These are phyloP conservation scores for Paracanthobrama guichenoti DNA, from an alignment of 2,113 vertebrate genomes.

Conservation along the genomic window DNA sequence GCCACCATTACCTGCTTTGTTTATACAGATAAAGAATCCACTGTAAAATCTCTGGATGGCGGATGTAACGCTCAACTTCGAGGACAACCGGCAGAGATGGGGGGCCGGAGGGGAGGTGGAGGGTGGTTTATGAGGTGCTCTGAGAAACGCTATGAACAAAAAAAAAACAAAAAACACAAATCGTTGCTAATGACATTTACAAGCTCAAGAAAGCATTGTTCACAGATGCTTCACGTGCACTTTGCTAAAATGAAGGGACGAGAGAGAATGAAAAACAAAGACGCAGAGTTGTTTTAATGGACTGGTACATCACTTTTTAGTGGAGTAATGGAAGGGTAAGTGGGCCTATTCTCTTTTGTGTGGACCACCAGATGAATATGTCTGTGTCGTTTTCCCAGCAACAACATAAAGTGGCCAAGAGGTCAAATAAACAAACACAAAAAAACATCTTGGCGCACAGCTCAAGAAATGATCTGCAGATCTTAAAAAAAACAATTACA, in stretches of 20 bases:
- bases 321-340: slow-evolving; percentile 38
- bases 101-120: slow-evolving; percentile 20
- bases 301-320: slow-evolving; percentile 22
- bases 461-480: neutral
- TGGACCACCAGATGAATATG: slow-evolving; percentile 6
- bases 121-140: slow-evolving; percentile 18
- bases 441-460: neutral
- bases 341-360: slow-evolving; percentile 25
- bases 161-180: slow-evolving; percentile 33
- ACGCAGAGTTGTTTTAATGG: slow-evolving; percentile 27
- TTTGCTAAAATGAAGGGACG: slow-evolving; percentile 40
- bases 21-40: slow-evolving; percentile 81
- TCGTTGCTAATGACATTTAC: slow-evolving; percentile 47
- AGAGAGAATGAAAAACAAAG: slow-evolving; percentile 32
- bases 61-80: slow-evolving; percentile 49
- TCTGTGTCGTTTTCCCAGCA: slow-evolving; percentile 27
- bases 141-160: slow-evolving; percentile 7
- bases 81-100: slow-evolving; percentile 42
- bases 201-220: slow-evolving; percentile 39
- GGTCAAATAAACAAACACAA: slow-evolving; percentile 27
- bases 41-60: slow-evolving; percentile 68
- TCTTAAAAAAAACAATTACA: slow-evolving; percentile 16
- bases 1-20: slow-evolving; percentile 79
- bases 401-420: slow-evolving; percentile 32
- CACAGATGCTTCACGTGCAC: slow-evolving; percentile 27